Base-by-base conservation (phyloP, 2,797 vertebrate genomes). In the Chelon labrosus region DNA sequence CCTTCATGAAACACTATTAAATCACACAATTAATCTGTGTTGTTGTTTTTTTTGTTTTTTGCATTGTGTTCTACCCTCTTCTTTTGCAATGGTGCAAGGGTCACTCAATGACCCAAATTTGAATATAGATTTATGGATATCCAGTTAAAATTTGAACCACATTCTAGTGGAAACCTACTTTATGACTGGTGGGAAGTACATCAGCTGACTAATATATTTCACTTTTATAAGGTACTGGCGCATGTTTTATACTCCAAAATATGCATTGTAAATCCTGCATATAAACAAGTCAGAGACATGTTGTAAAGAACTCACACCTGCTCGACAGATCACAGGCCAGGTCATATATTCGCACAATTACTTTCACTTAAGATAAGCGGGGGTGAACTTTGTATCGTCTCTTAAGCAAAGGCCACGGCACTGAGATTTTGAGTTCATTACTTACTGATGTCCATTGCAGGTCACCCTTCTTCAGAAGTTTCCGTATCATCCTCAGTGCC, bases 401-500 rank as follows among this genome's bases (percentile, higher is more conserved):
- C 27, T 10, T 56, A 19, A 61, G n/a, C 11, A 56, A 65, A 53
- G 16, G 0, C 62, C 10, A 9, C 35, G n/a, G 41, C 19, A 17
- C 44, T n/a, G 1, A 46, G 14, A 46, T 17, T 17, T n/a, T n/a
- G 3, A 19, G 9, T n/a, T 13, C 1, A 49, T 19, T 11, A 94
- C 96, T 82, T 83, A 98, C 98, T 0, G 89, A 75, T 0, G 95
- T 97, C 82, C 95, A 88, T 80, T 95, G 93, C 60, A 98, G 88
- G 72, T 96, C 89, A 65, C 96, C 96, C 71, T 90, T 95, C 75
- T 95, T 96, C 38, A 97, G 83, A 82, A 97, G 92, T 80, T 95
- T 97, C 72, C 90, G 94, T 50, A 99, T 96, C 91, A 93, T 96
- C 83, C 94, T 94, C 74, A 99, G 60, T 17, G 97, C 97, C 88